phyloP scores from a whole-genome alignment of 1,140 invertebrate species.

The Tetranychus cinnabarinus region DNA sequence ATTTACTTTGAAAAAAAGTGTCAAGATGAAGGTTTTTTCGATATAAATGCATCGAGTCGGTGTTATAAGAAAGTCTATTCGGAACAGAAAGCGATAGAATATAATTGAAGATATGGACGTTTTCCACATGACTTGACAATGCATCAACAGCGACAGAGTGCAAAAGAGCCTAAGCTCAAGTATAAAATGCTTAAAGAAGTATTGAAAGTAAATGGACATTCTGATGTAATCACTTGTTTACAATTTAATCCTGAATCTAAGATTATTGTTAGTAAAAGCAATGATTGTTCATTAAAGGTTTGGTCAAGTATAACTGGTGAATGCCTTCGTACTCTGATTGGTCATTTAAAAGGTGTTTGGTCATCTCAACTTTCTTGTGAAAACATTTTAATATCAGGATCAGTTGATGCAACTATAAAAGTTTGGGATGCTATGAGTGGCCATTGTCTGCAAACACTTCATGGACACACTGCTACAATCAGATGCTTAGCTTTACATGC shows the following conservation, averaged over 20 bases:
- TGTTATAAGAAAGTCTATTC: slow-evolving; percentile 38
- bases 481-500: slow-evolving; percentile 89
- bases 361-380: slow-evolving; percentile 79
- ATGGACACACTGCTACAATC: slow-evolving; percentile 93
- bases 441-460: slow-evolving; percentile 67
- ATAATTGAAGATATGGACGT: slow-evolving; percentile 52
- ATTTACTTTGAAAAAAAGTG: slow-evolving; percentile 91
- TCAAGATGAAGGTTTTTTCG: slow-evolving; percentile 48
- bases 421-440: slow-evolving; percentile 91
- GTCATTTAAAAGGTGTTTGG: slow-evolving; percentile 96
- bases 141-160: not conserved
- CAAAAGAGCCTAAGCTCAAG: not conserved
- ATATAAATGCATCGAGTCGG: too few relatives aligned
- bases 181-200: slow-evolving; percentile 6
- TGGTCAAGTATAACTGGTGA: slow-evolving; percentile 84
- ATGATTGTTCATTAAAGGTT: slow-evolving; percentile 95
- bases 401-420: slow-evolving; percentile 85
- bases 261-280: slow-evolving; percentile 78
- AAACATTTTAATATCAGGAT: slow-evolving; percentile 78
- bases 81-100: slow-evolving; percentile 77
- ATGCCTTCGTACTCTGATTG: slow-evolving; percentile 73
- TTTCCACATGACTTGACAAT: not conserved
- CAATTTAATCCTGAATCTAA: slow-evolving; percentile 74
- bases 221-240: slow-evolving; percentile 96
- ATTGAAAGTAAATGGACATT: slow-evolving; percentile 60